Conservation (phyloP, 1,140 invertebrate species). For the Lepidotrigona ventralis region DNA sequence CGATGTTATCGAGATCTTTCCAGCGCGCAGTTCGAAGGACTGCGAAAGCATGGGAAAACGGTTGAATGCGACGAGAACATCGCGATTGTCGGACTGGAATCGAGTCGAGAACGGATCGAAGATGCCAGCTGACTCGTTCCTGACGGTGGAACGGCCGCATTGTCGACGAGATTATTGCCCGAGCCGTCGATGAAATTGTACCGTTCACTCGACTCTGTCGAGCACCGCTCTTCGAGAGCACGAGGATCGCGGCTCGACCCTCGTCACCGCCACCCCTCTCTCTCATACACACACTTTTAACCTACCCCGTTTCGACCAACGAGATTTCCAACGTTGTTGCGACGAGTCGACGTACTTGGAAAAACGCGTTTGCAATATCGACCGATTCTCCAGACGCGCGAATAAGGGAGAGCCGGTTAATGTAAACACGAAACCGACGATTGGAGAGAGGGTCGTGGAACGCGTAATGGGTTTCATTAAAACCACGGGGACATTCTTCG, state of each 20-base stretch:
- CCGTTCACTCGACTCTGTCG: conserved; percentile 43
- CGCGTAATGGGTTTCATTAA: not conserved
- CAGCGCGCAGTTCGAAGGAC: not conserved
- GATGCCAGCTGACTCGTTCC: conserved; percentile 61
- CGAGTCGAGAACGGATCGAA: conserved; percentile 51
- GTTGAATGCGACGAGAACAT: not conserved
- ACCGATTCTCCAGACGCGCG: conserved; percentile 14
- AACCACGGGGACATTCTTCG: not conserved
- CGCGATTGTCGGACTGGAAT: not conserved
- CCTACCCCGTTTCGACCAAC: not conserved
- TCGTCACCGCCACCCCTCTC: not conserved
- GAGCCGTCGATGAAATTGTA: conserved; percentile 58
- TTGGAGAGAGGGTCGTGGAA: not conserved
- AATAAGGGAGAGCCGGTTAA: conserved; percentile 25
- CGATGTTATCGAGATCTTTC: conserved; percentile 12
- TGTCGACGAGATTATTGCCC: conserved; percentile 57
- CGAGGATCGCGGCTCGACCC: conserved; percentile 44
- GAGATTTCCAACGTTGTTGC: conserved; percentile 24
- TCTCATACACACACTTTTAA: not conserved
- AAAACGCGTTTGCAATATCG: conserved; percentile 40
- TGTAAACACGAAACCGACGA: conserved; percentile 19
- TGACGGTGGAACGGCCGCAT: conserved; percentile 33
- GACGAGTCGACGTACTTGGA: conserved; percentile 4
- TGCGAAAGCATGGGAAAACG: too few relatives aligned
- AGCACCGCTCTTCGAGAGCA: conserved; percentile 27